Evolutionary conservation across 2,888 invertebrate genomes (phyloP).

Genomic region (Meteorus colon): DNA sequence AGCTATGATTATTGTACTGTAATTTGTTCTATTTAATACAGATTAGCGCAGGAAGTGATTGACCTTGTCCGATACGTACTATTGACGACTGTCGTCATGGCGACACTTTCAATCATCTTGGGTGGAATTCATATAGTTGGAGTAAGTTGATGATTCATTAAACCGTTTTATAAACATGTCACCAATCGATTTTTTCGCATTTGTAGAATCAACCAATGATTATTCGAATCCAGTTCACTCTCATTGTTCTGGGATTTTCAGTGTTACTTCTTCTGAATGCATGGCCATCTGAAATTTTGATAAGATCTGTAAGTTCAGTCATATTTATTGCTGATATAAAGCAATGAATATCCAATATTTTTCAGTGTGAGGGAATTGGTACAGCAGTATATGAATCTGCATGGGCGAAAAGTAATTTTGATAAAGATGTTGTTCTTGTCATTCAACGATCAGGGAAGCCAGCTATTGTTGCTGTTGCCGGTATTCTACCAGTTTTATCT

Average conservation of each 20-base stretch:
- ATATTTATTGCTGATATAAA: background rate
- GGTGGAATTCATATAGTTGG: constrained; percentile 48
- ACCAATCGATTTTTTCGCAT: background rate
- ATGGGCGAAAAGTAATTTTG: constrained; percentile 18
- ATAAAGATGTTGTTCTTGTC: constrained; percentile 12
- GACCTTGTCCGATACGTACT: constrained; percentile 44
- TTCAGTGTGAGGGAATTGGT: constrained; percentile 34
- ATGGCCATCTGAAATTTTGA: constrained; percentile 54
- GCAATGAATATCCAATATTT: background rate
- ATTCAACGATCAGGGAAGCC: constrained; percentile 42
- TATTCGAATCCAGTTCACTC: constrained; percentile 47
- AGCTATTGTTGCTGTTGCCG: constrained; percentile 37
- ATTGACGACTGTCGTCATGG: constrained; percentile 40
- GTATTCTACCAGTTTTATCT: constrained; percentile 46
- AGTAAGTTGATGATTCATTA: constrained; percentile 37
- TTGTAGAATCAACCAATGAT: constrained; percentile 44
- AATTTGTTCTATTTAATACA: constrained; percentile 21
- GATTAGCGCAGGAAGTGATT: constrained; percentile 44
- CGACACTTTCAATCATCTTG: constrained; percentile 41
- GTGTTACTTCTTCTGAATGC: constrained; percentile 48
- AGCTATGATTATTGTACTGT: background rate
- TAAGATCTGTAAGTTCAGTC: constrained; percentile 41
- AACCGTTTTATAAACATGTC: too few relatives aligned
- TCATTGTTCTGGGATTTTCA: constrained; percentile 41
- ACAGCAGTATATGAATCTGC: constrained; percentile 30